Percentiles rank a stretch among this genome's conserved stretches.
Evolutionary conservation across 2,888 invertebrate species (phyloP).

Genomic region (Nycteola revayana): DNA sequence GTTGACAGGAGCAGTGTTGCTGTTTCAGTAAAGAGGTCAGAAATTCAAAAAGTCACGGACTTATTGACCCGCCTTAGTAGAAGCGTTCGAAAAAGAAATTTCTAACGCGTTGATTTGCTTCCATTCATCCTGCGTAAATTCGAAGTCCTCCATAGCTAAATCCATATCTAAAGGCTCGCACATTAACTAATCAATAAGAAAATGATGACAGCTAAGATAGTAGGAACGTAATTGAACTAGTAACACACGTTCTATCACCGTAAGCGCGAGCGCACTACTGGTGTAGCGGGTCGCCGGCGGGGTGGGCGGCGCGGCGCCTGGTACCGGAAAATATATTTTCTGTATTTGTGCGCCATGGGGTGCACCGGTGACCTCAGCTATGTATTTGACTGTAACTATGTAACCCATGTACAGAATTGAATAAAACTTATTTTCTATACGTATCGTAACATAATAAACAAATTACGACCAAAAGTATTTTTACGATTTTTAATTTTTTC

Average conservation of each 20-base stretch:
- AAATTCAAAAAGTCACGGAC: too few relatives aligned
- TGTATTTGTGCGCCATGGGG: conserved; percentile 37
- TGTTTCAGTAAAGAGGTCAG: too few relatives aligned
- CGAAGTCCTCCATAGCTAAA: conserved; percentile 26
- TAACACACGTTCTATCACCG: conserved; percentile 30
- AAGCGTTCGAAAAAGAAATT: conserved; percentile 29
- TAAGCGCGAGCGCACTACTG: too few relatives aligned
- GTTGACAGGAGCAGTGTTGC: too few relatives aligned
- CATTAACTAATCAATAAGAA: conserved; percentile 31
- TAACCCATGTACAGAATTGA: conserved; percentile 33
- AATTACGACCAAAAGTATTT: conserved; percentile 19
- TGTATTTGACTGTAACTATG: conserved; percentile 34
- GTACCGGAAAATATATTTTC: conserved; percentile 36
- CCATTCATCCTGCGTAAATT: conserved; percentile 33
- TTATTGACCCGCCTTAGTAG: too few relatives aligned
- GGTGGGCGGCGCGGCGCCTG: conserved; percentile 33
- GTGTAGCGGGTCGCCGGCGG: conserved; percentile 9
- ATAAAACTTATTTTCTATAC: conserved; percentile 30
- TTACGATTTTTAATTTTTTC: conserved; percentile 32
- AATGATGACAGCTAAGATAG: conserved; percentile 30
- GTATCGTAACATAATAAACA: conserved; percentile 27
- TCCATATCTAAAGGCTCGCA: conserved; percentile 30
- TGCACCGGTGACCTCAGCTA: conserved; percentile 36
- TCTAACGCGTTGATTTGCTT: conserved; percentile 30
- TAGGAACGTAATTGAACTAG: conserved; percentile 31